Evolutionary conservation across 2,113 vertebrate species (phyloP), one percentile per base, ranked within the genome.

Genomic region (Ctenodactylus gundi): DNA sequence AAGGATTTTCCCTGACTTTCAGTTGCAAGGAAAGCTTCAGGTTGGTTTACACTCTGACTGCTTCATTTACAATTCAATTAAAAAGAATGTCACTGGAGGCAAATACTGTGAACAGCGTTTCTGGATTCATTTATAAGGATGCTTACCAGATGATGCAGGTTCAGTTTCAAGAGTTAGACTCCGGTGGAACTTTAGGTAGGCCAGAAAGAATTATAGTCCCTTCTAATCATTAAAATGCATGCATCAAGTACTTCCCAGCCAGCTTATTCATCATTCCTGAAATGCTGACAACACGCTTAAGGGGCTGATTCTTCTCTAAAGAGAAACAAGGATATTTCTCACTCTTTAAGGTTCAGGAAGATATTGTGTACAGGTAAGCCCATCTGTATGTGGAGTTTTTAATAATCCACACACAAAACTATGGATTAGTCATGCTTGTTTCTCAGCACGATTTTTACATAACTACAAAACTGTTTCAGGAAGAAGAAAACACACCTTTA

Each of bases 41-140:
- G 86, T 95, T 96, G 95, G 92, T 97, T 98, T 97, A 95, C 55
- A 96, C n/a, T 60, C 68, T 86, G 92, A 94, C 88, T 97, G 27
- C 95, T 98, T 97, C 62, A 97, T 98, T 98, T 98, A 93, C 93
- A 98, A 98, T 97, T 97, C 96, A 98, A 95, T 98, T 98, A 97
- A 94, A 89, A 96, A 94, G 96, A 96, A 95, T 89, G 93, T 90
- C 81, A 96, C 81, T 97, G 78, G 91, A 98, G 96, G 95, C 85
- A 97, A 97, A 98, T 92, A 95, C 88, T 96, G 15, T 97, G 96
- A 98, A 97, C 77, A 96, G 81, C 51, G 70, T 94, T 97, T 97
- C 91, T 95, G 76, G 97, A 97, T 97, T 97, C 85, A 96, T 97
- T 97, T 96, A 94, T 97, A 89, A 98, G 98, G 96, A 94, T 97